phyloP scores from a whole-genome alignment of 2,888 invertebrate species.

The Zeuzera pyrina region DNA sequence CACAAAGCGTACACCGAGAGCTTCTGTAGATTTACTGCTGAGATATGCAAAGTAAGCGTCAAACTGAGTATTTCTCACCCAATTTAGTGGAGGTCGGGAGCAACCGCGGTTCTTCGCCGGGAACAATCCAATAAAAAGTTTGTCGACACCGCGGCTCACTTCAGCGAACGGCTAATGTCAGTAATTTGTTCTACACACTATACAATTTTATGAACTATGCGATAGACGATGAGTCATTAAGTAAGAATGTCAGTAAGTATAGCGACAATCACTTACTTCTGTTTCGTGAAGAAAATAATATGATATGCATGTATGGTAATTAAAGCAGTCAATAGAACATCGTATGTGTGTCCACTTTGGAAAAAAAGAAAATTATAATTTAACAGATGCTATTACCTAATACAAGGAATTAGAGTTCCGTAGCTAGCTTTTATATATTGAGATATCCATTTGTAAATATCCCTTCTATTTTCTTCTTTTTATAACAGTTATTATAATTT shows the following conservation, averaged over 20 bases:
- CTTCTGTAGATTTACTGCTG: conserved; percentile 37
- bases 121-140: conserved; percentile 40
- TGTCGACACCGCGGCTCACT: conserved; percentile 28
- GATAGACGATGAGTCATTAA: conserved; percentile 27
- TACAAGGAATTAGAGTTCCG: too few relatives aligned
- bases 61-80: conserved; percentile 47
- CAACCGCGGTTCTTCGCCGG: conserved; percentile 22
- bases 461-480: too few relatives aligned
- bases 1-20: conserved; percentile 21
- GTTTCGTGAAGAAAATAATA: conserved; percentile 35
- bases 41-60: conserved; percentile 46
- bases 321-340: conserved; percentile 47
- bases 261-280: conserved; percentile 22
- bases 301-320: conserved; percentile 52
- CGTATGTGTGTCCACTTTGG: conserved; percentile 40
- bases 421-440: too few relatives aligned
- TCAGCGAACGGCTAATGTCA: conserved; percentile 27
- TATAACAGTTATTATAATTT: too few relatives aligned
- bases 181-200: conserved; percentile 35
- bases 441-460: too few relatives aligned
- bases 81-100: conserved; percentile 37
- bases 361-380: conserved; percentile 40
- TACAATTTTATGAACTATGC: too few relatives aligned
- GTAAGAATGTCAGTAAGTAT: conserved; percentile 29
- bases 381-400: too few relatives aligned